Conservation (phyloP, 2,113 vertebrate genomes). For the Turnix velox region DNA sequence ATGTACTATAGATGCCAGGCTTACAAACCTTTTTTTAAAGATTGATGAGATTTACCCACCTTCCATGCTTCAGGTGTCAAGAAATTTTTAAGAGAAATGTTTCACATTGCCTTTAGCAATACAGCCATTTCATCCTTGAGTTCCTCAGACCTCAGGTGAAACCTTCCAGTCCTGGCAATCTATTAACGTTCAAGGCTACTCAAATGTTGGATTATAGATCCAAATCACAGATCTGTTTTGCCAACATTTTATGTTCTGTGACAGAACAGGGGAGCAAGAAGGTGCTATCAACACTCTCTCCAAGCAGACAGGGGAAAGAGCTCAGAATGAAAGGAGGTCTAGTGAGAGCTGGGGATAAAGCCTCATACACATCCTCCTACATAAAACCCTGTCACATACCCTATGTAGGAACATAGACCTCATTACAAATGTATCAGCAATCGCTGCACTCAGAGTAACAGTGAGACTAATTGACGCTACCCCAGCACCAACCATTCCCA, state of each 20-base stretch:
- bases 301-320: not conserved
- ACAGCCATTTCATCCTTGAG: slow-evolving; percentile 17
- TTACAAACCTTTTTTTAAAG: not conserved
- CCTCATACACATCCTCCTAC: not conserved
- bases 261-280: not conserved
- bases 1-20: not conserved
- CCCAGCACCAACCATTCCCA: not conserved
- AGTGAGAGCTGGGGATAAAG: not conserved
- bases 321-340: not conserved
- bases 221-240: not conserved
- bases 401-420: not conserved
- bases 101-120: slow-evolving; percentile 1
- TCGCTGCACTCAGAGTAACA: not conserved
- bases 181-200: not conserved
- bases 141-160: slow-evolving; percentile 42
- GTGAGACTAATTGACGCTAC: not conserved
- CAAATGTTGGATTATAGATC: not conserved
- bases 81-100: not conserved
- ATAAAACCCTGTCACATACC: not conserved
- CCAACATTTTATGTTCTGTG: not conserved
- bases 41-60: not conserved
- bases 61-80: not conserved
- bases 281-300: not conserved
- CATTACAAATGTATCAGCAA: not conserved
- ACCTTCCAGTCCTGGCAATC: slow-evolving; percentile 7